These are phyloP conservation scores for Borostomias antarcticus DNA, from an alignment of 2,797 vertebrate genomes.

Conservation along the genomic window DNA sequence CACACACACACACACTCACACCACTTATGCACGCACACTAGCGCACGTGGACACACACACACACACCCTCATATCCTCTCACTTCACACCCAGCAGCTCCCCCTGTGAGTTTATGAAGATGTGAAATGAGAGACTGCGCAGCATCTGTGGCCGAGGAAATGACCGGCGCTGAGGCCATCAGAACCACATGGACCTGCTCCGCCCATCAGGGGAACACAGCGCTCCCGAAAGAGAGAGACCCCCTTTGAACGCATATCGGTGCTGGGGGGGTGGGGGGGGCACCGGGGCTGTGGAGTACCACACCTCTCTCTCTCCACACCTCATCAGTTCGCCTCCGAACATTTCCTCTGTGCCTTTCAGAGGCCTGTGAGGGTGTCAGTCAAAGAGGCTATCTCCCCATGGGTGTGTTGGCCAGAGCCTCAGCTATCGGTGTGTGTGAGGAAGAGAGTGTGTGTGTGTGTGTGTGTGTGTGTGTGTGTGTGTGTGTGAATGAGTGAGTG, in stretches of 20 bases:
- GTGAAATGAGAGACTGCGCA: slow-evolving; percentile 55
- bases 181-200: slow-evolving; percentile 63
- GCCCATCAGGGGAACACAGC: slow-evolving; percentile 53
- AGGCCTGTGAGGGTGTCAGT: slow-evolving; percentile 53
- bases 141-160: slow-evolving; percentile 63
- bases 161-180: slow-evolving; percentile 54
- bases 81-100: slow-evolving; percentile 49
- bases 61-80: slow-evolving; percentile 30
- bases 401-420: slow-evolving; percentile 45
- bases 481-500: neutral
- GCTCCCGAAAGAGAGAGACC: slow-evolving; percentile 36
- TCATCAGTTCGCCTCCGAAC: slow-evolving; percentile 68
- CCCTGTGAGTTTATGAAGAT: slow-evolving; percentile 55
- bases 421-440: too few relatives aligned
- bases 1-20: neutral
- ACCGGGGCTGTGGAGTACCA: slow-evolving; percentile 63
- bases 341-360: slow-evolving; percentile 61
- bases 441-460: slow-evolving; percentile 15
- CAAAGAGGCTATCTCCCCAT: slow-evolving; percentile 48
- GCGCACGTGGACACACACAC: slow-evolving; percentile 3
- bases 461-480: slow-evolving; percentile 5
- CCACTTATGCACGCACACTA: neutral
- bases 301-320: slow-evolving; percentile 62
- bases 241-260: slow-evolving; percentile 64
- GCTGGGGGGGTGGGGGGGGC: too few relatives aligned